phyloP scores from a whole-genome alignment of 1,140 invertebrate species.

The Solenopsis invicta region DNA sequence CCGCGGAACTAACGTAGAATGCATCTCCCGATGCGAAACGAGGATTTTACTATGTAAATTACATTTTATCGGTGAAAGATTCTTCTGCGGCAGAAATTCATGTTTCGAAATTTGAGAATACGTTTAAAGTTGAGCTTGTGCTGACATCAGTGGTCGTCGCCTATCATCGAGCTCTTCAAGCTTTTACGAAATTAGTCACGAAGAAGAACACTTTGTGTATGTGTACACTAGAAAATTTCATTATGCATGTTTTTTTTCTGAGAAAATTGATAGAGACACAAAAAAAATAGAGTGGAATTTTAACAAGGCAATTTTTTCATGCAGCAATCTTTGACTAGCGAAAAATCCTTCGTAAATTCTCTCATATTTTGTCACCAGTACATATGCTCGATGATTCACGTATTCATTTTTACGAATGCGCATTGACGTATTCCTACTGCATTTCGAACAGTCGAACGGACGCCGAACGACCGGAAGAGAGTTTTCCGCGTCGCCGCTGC shows the following conservation, averaged over 20 bases:
- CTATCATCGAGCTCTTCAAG: background rate
- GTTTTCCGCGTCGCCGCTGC: constrained; percentile 79
- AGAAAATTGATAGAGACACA: background rate
- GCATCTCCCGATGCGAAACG: background rate
- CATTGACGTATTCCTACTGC: constrained; percentile 46
- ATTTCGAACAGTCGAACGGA: constrained; percentile 77
- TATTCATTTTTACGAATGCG: constrained; percentile 60
- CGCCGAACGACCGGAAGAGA: constrained; percentile 77
- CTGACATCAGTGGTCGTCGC: background rate
- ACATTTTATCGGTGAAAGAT: constrained; percentile 7
- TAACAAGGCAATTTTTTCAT: background rate
- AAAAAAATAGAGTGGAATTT: background rate
- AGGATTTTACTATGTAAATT: background rate
- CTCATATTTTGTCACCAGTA: constrained; percentile 17
- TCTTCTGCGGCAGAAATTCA: background rate
- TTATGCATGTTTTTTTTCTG: background rate
- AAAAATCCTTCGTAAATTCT: background rate
- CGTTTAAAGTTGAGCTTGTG: background rate
- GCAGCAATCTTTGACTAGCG: background rate
- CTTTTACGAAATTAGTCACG: background rate
- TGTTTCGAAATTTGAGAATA: constrained; percentile 8
- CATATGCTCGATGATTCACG: constrained; percentile 5
- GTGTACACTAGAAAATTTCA: background rate
- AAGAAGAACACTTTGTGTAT: background rate
- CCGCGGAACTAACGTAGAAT: background rate